These are phyloP conservation scores for Takifugu flavidus DNA, from an alignment of 2,113 vertebrate genomes.

Conservation along the genomic window DNA sequence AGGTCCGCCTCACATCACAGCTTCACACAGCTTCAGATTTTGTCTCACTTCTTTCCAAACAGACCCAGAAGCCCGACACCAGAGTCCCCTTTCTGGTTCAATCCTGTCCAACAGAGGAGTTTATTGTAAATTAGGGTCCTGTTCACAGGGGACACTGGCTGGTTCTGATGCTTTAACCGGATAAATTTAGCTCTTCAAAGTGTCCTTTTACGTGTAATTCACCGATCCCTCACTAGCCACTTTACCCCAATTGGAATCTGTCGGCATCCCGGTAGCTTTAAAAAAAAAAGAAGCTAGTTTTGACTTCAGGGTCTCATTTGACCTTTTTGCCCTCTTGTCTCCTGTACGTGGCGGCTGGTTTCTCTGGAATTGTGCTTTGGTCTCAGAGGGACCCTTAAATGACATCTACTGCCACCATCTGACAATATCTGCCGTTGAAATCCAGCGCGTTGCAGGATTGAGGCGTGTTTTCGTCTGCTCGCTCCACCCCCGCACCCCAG, in stretches of 20 bases:
- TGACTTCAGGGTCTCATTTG: constrained; percentile 48
- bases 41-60: constrained; percentile 32
- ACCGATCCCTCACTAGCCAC: constrained; percentile 37
- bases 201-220: constrained; percentile 59
- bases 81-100: constrained; percentile 29
- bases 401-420: constrained; percentile 21
- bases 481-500: constrained; percentile 7
- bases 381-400: constrained; percentile 20
- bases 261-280: constrained; percentile 23
- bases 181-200: constrained; percentile 55
- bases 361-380: constrained; percentile 17
- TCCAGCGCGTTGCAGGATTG: constrained; percentile 46
- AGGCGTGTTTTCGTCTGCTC: constrained; percentile 40
- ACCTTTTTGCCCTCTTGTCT: background rate
- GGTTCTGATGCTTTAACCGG: constrained; percentile 64
- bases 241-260: constrained; percentile 33
- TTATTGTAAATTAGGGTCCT: constrained; percentile 32
- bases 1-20: constrained; percentile 45
- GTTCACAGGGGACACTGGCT: constrained; percentile 19
- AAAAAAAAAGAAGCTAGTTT: constrained; percentile 5
- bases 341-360: too few relatives aligned
- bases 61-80: constrained; percentile 54
- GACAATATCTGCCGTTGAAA: constrained; percentile 59
- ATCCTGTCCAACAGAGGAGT: constrained; percentile 32
- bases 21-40: constrained; percentile 49